Conservation (phyloP, 2,888 invertebrate species). For the Kryphioiulus occultus region DNA sequence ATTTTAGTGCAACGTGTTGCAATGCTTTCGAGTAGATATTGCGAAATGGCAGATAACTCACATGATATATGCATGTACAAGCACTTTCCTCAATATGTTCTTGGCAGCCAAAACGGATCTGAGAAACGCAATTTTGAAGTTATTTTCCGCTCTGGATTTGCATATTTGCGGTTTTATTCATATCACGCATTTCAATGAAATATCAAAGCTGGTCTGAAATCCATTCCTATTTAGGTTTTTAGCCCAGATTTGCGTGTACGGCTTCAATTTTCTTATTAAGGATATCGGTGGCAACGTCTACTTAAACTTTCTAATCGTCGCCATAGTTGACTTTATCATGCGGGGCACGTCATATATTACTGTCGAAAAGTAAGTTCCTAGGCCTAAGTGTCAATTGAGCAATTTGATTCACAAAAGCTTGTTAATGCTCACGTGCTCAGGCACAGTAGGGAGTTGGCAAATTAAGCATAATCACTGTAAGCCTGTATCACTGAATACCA, state of each 20-base stretch:
- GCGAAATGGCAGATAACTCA: not conserved
- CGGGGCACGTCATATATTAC: slow-evolving; percentile 41
- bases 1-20: not conserved
- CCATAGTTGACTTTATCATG: slow-evolving; percentile 39
- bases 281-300: slow-evolving; percentile 50
- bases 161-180: not conserved
- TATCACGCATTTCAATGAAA: not conserved
- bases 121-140: not conserved
- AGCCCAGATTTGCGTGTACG: slow-evolving; percentile 47
- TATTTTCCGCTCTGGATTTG: not conserved
- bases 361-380: slow-evolving; percentile 43
- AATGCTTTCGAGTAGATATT: not conserved
- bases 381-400: slow-evolving; percentile 2
- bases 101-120: not conserved
- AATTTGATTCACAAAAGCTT: slow-evolving; percentile 3
- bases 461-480: slow-evolving; percentile 18
- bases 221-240: slow-evolving; percentile 39
- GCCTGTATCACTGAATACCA: not conserved
- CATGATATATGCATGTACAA: not conserved
- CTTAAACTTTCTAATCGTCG: slow-evolving; percentile 42
- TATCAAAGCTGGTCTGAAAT: not conserved
- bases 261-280: slow-evolving; percentile 48
- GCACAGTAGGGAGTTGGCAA: not conserved
- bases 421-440: not conserved
- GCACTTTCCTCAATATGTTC: not conserved